Conservation (phyloP, 2,113 vertebrate species). For the Maccullochella peelii region DNA sequence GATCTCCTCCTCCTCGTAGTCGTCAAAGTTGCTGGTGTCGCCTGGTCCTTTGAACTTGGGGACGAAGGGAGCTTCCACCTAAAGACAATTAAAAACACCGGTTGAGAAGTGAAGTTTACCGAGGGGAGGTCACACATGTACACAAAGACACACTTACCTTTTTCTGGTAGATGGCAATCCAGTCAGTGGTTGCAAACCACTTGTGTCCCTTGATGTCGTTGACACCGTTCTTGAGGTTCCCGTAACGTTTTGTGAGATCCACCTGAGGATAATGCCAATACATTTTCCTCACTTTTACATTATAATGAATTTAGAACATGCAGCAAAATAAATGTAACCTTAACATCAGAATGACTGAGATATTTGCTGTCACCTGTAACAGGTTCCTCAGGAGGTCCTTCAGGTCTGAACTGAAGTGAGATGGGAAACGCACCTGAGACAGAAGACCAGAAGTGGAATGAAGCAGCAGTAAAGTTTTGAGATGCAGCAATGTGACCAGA, state of each 20-base stretch:
- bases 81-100: background rate
- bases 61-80: constrained; percentile 94
- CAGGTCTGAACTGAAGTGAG: constrained; percentile 94
- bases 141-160: constrained; percentile 79
- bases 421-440: constrained; percentile 90
- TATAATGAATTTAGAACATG: background rate
- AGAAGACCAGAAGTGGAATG: constrained; percentile 14
- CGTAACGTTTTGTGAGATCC: constrained; percentile 93
- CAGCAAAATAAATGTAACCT: background rate
- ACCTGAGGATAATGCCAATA: constrained; percentile 72
- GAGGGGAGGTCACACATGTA: background rate
- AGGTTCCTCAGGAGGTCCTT: constrained; percentile 95
- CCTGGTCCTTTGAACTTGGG: constrained; percentile 95
- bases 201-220: constrained; percentile 95
- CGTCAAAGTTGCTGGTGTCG: constrained; percentile 95
- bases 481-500: background rate
- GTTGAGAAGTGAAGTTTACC: background rate
- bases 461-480: background rate
- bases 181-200: constrained; percentile 94
- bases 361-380: constrained; percentile 81
- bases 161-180: constrained; percentile 94
- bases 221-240: constrained; percentile 94
- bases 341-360: background rate
- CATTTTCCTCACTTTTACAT: constrained; percentile 1
- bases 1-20: constrained; percentile 95